These are phyloP conservation scores for Cryptoblepharus egeriae DNA, from an alignment of 2,797 vertebrate genomes.

Conservation along the genomic window DNA sequence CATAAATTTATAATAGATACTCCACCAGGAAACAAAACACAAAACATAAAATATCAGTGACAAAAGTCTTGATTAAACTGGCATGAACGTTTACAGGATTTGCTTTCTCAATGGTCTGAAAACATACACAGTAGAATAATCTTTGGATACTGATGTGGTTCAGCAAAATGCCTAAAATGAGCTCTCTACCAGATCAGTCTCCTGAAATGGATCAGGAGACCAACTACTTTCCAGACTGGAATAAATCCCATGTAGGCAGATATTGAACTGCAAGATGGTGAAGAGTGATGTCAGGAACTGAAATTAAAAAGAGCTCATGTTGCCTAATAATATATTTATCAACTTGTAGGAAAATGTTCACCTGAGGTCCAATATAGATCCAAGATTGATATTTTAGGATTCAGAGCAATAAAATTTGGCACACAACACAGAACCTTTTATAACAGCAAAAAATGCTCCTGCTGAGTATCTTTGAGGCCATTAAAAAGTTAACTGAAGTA, in stretches of 20 bases:
- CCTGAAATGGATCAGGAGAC: not conserved
- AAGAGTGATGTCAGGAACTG: no score
- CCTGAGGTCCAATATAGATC: no score
- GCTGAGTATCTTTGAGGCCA: no score
- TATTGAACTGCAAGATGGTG: not conserved
- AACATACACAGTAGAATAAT: conserved; percentile 2
- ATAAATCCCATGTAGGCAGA: not conserved
- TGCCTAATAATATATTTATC: no score
- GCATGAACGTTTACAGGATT: not conserved
- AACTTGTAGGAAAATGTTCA: no score
- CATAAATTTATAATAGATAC: not conserved
- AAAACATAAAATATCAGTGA: conserved; percentile 3
- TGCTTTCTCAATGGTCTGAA: not conserved
- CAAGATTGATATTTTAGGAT: no score
- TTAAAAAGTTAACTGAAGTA: no score
- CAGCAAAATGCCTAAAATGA: not conserved
- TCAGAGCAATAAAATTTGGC: no score
- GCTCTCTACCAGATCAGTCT: not conserved
- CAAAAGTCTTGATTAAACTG: conserved; percentile 29
- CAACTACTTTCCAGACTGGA: not conserved
- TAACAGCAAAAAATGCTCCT: no score
- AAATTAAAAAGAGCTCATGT: no score
- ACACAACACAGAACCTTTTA: no score
- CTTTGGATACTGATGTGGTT: not conserved
- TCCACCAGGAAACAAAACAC: not conserved